Evolutionary conservation across 1,140 invertebrate genomes (phyloP), one percentile per base, ranked within the genome.

Genomic region (Trissolcus basalis): DNA sequence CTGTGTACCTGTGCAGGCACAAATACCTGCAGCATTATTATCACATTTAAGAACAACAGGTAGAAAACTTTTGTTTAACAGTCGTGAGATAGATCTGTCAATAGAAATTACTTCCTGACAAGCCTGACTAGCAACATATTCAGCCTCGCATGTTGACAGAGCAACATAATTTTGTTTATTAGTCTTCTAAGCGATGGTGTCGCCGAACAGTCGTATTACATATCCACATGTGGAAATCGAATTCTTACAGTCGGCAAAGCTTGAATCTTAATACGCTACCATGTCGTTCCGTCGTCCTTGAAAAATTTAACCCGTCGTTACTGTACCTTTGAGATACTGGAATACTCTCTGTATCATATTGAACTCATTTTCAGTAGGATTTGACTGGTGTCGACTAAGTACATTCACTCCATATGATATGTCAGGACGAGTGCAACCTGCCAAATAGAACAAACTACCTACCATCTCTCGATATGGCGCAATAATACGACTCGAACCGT

Each of bases 151-250:
- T 6, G 19, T 50, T 2, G 11, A 50, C n/a, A 50, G 48, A n/a
- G 48, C 48, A 10, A 50, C 48, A 12, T 50, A 33, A 32, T 32
- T 50, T 35, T 50, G 48, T 12, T 50, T 50, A 33, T 50, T 32
- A 32, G 12, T 13, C 35, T 35, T 50, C 27, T 32, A 50, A n/a
- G 19, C 6, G 3, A 50, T 35, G 12, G 48, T 33, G 35, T 35
- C 10, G 32, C 48, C 27, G 19, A 50, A 50, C 5, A 32, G 48
- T 35, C 8, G 48, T 33, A 50, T 50, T n/a, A 50, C 13, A 10
- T 33, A 50, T 3, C 48, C 48, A 35, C 48, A 50, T 12, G 48
- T 50, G 0, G 27, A 50, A 6, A 35, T 12, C 3, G 48, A 50
- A 33, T 8, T 15, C 13, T 50, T 50, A 13, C 48, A 50, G 13